Conservation (phyloP, 2,113 vertebrate genomes). For the Pluvianellus socialis region DNA sequence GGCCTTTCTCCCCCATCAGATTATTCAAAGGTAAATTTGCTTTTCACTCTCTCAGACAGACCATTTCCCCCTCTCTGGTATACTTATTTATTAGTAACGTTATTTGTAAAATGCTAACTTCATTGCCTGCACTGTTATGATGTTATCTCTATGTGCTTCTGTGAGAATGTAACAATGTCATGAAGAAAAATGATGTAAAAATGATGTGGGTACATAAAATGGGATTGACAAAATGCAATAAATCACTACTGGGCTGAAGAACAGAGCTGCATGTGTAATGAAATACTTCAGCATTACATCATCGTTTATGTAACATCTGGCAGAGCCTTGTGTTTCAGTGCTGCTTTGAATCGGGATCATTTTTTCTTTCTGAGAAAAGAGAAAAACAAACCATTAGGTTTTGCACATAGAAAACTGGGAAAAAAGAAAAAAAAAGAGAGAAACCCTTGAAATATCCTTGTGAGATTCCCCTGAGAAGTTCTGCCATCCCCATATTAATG, state of each 20-base stretch:
- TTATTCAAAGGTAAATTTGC: constrained; percentile 70
- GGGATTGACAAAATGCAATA: constrained; percentile 78
- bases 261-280: constrained; percentile 77
- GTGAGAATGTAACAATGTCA: constrained; percentile 76
- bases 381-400: constrained; percentile 51
- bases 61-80: constrained; percentile 47
- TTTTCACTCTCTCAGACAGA: constrained; percentile 57
- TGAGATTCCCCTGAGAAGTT: neutral
- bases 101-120: constrained; percentile 76
- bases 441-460: neutral
- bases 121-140: constrained; percentile 60
- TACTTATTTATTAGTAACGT: constrained; percentile 70
- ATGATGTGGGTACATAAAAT: constrained; percentile 76
- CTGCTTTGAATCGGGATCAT: constrained; percentile 65
- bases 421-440: neutral
- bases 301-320: constrained; percentile 80
- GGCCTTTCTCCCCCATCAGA: constrained; percentile 18
- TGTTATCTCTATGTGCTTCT: constrained; percentile 69
- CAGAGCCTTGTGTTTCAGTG: constrained; percentile 71
- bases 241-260: constrained; percentile 75
- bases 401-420: constrained; percentile 47
- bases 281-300: constrained; percentile 79
- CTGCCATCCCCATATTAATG: neutral
- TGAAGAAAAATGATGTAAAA: constrained; percentile 79
- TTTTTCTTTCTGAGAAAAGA: constrained; percentile 15